Evolutionary conservation across 2,113 vertebrate genomes (phyloP), one percentile per base, ranked within the genome.

Genomic region (Nerophis ophidion): DNA sequence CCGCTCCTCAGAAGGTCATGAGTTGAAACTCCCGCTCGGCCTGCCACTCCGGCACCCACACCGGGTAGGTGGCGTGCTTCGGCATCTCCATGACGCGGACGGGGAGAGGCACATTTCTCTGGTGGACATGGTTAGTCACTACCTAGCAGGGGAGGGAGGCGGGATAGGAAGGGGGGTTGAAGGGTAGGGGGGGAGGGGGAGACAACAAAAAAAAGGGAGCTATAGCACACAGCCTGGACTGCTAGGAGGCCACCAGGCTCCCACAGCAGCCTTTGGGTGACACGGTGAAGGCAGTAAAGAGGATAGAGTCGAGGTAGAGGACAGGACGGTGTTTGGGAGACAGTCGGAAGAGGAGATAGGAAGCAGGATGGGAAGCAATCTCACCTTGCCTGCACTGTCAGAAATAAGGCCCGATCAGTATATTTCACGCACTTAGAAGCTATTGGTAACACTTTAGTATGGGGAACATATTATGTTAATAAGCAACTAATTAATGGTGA

Each of bases 41-140:
- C 79, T 89, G 89, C 90, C 90, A 91, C 72, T 91, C 90, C 47
- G 90, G 87, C 84, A 91, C 87, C 90, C 90, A 91, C 80, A 91
- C 90, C 19, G 90, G 90, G 82, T 91, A 91, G 84, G 90, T 91
- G 85, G 90, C 90, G 74, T 91, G 90, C 89, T 91, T 91, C 87
- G 89, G 89, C 56, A 87, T 84, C 87, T 91, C 90, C 89, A 84
- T 89, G 83, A 90, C 77, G 76, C 89, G 88, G 80, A 90, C 66
- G 61, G 87, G 89, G 80, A 89, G 89, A 81, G 84, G 84, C 70
- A 87, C 84, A 74, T 88, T 84, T 86, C 90, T 87, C 87, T 86
- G 83, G 84, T 90, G 89, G 86, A 88, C 87, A 86, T 88, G 90
- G 85, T 90, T 91, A 89, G 87, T 90, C 90, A 91, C 90, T 89